Base-by-base conservation (phyloP, 1,140 invertebrate species). In the Cyclargus thomasi region DNA sequence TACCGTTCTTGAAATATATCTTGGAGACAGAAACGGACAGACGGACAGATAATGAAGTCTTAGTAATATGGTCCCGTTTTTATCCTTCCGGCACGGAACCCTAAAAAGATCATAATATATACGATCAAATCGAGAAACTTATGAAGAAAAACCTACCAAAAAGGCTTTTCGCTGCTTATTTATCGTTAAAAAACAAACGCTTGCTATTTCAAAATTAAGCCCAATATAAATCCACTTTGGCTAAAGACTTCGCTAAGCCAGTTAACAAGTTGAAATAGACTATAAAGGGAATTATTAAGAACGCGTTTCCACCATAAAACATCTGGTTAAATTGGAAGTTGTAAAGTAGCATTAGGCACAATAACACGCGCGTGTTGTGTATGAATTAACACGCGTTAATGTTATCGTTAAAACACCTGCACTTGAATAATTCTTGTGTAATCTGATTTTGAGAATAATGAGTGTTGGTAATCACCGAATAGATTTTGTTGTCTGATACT, bases 271-370 rank as follows among this genome's bases (percentile, higher is more conserved):
- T 75, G 55, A 59, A 75, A 75, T 71, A 75, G 69, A 73, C 71
- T 75, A 75, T 78, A 78, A 78, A 78, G 70, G 70, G 74, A 78
- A 78, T 78, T 77, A 77, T 75, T 75, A 74, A 78, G 64, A 77
- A 70, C 72, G 66, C 70, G 74, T 74, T 69, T 75, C 67, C 63
- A 69, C 70, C 68, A 75, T 75, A 78, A 79, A 76, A 79, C 74
- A 78, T 75, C 72, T 70, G 73, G 68, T 73, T 73, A 73, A 73
- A 70, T 65, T 73, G 67, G 53, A 67, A 70, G 68, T 59, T 47
- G 65, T 47, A 67, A 69, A 67, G 67, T 59, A 59, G 20, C 17
- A 59, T 59, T 59, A 59, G 55, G 55, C 8, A 17, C 55, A 59
- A 59, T 59, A 59, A 59, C 55, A 21, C 55, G 55, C 55, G 17